Percentiles rank a stretch among this genome's conserved stretches.
Conservation (phyloP, 2,797 vertebrate species). For the Anableps anableps region DNA sequence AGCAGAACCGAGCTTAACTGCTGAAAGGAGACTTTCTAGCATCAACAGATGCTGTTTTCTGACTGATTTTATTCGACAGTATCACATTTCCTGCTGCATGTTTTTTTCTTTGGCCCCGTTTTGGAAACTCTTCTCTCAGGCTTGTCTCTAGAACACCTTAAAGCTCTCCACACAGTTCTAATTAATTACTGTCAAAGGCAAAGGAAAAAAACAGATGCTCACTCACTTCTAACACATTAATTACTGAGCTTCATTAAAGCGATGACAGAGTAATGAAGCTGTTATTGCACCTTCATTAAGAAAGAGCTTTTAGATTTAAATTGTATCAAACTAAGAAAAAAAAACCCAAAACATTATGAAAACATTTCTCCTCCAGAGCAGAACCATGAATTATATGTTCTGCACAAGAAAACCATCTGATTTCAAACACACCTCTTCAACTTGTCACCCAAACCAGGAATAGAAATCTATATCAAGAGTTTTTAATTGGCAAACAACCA, state of each 20-base stretch:
- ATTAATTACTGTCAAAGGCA: conserved; percentile 27
- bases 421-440: conserved; percentile 34
- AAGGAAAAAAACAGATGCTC: conserved; percentile 29
- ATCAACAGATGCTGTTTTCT: neutral
- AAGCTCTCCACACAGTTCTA: conserved; percentile 11
- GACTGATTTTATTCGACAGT: neutral
- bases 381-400: conserved; percentile 47
- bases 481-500: conserved; percentile 65
- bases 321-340: conserved; percentile 9
- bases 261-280: conserved; percentile 39
- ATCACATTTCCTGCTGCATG: neutral
- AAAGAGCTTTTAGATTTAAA: conserved; percentile 18
- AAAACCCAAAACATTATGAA: conserved; percentile 25
- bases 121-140: neutral
- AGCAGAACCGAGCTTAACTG: neutral
- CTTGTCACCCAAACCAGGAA: conserved; percentile 64
- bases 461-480: conserved; percentile 63
- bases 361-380: conserved; percentile 19
- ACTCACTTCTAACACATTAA: conserved; percentile 19
- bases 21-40: neutral
- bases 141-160: neutral
- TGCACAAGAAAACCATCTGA: conserved; percentile 31
- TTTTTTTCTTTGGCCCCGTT: neutral
- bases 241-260: conserved; percentile 31
- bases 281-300: conserved; percentile 30